Evolutionary conservation across 2,888 invertebrate genomes (phyloP).

Genomic region (Dugesia japonica): DNA sequence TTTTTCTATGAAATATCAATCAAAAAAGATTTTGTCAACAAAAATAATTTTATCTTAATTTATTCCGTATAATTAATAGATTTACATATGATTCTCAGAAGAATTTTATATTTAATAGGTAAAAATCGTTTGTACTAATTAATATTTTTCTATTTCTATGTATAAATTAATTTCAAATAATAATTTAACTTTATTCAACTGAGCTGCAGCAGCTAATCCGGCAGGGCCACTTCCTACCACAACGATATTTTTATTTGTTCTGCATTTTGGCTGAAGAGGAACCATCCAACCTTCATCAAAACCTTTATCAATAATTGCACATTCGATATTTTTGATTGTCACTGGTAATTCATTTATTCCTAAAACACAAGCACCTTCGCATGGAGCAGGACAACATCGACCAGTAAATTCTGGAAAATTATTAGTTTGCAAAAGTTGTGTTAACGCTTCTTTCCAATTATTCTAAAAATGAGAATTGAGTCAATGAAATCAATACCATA

Average conservation of each 20-base stretch:
- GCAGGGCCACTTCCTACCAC: slow-evolving; percentile 79
- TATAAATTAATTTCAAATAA: too few species aligned
- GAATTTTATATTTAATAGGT: too few species aligned
- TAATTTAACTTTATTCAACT: slow-evolving; percentile 77
- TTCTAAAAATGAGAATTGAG: too few species aligned
- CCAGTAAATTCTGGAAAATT: slow-evolving; percentile 94
- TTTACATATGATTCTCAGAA: too few species aligned
- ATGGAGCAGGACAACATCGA: slow-evolving; percentile 70
- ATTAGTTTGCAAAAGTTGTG: slow-evolving; percentile 83
- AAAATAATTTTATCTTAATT: too few species aligned
- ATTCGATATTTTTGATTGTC: slow-evolving; percentile 96
- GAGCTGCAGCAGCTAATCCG: slow-evolving; percentile 82
- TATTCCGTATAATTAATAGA: too few species aligned
- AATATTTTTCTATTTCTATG: too few species aligned
- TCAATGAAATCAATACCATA: too few species aligned
- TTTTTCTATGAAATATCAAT: too few species aligned
- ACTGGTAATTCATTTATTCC: slow-evolving; percentile 87
- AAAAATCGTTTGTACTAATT: too few species aligned
- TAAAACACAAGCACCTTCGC: slow-evolving; percentile 90
- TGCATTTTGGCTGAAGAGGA: slow-evolving; percentile 60
- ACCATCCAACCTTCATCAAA: slow-evolving; percentile 85
- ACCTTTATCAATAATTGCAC: slow-evolving; percentile 90
- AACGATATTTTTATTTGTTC: slow-evolving; percentile 68
- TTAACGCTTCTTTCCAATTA: slow-evolving; percentile 80
- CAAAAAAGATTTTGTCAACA: too few species aligned